Conservation (phyloP, 2,888 invertebrate genomes). For the Drosophila rellima region DNA sequence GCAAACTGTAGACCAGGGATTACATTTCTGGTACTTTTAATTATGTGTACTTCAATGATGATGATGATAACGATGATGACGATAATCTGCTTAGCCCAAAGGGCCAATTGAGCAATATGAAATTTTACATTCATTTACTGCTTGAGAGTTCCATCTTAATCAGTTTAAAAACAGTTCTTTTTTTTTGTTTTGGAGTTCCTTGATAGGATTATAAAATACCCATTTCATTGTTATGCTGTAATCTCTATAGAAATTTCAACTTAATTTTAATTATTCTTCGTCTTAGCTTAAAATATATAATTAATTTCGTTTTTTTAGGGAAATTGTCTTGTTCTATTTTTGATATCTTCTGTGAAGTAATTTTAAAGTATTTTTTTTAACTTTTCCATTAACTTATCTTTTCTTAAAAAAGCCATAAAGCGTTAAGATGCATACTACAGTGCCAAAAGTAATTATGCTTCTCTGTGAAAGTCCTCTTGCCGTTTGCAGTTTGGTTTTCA, state of each 20-base stretch:
- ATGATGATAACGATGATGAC: slow-evolving; percentile 33
- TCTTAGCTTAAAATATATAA: background rate
- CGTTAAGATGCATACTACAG: background rate
- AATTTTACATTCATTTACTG: slow-evolving; percentile 16
- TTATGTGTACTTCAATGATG: slow-evolving; percentile 42
- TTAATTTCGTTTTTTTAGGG: background rate
- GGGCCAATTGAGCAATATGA: slow-evolving; percentile 38
- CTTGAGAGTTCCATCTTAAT: background rate
- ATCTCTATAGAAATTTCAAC: background rate
- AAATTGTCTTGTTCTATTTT: background rate
- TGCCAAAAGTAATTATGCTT: slow-evolving; percentile 9
- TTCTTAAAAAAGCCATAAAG: background rate
- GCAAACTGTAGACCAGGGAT: slow-evolving; percentile 64
- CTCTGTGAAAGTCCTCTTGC: background rate
- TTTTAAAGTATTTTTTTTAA: too few species aligned
- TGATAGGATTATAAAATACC: background rate
- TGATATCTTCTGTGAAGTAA: background rate
- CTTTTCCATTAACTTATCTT: background rate
- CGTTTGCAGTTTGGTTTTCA: slow-evolving; percentile 17
- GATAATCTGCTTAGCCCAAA: slow-evolving; percentile 35
- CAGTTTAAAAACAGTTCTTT: background rate
- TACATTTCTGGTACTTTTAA: slow-evolving; percentile 57
- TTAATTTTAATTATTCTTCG: background rate
- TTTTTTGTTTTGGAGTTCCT: background rate
- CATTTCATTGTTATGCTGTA: slow-evolving; percentile 1